Evolutionary conservation across 2,113 vertebrate genomes (phyloP).

Genomic region (Austrofundulus limnaeus): DNA sequence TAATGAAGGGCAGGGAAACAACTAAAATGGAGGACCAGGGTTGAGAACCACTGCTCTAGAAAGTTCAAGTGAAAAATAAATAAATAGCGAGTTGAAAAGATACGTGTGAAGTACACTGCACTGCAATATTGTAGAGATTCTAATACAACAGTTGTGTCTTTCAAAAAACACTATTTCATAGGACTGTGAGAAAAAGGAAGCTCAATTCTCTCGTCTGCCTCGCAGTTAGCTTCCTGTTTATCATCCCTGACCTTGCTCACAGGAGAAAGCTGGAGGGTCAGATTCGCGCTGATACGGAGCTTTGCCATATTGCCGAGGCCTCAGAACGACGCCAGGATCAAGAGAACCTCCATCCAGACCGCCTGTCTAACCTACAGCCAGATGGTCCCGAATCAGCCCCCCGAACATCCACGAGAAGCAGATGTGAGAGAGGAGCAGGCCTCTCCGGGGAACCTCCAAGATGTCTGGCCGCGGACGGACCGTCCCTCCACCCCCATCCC

Average conservation of each 20-base stretch:
- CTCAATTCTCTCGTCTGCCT: conserved; percentile 41
- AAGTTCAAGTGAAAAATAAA: conserved; percentile 55
- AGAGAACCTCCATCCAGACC: conserved; percentile 45
- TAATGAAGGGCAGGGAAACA: no score
- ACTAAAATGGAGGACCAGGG: no score
- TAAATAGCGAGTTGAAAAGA: no score
- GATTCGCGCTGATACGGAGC: conserved; percentile 70
- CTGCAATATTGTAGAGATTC: not conserved
- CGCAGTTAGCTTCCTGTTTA: conserved; percentile 58
- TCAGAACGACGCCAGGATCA: conserved; percentile 54
- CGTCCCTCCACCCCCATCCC: conserved; percentile 17
- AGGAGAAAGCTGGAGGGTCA: conserved; percentile 63
- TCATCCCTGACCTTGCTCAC: conserved; percentile 72
- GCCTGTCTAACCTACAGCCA: conserved; percentile 59
- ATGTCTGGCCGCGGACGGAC: conserved; percentile 51
- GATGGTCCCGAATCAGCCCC: conserved; percentile 73
- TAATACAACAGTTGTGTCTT: not conserved
- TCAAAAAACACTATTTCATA: conserved; percentile 9
- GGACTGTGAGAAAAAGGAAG: not conserved
- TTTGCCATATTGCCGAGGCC: conserved; percentile 72
- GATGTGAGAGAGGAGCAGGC: conserved; percentile 68
- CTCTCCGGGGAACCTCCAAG: conserved; percentile 65
- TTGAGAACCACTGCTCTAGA: no score
- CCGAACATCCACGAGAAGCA: conserved; percentile 67
- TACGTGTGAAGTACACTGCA: not conserved